Evolutionary conservation across 2,888 invertebrate genomes (phyloP), one percentile per base, ranked within the genome.

Genomic region (Drosophila silvestris): DNA sequence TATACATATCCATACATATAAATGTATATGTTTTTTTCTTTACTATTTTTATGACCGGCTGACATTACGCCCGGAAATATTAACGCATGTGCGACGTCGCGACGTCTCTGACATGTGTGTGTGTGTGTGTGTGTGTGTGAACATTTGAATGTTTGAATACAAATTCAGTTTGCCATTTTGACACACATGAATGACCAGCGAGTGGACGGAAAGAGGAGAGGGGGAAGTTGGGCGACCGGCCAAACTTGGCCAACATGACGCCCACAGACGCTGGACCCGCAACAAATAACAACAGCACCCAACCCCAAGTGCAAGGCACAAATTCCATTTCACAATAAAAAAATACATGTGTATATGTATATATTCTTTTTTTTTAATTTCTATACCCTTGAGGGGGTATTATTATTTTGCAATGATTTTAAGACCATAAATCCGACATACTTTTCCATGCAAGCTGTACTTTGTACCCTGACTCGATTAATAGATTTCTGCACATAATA

Each of bases 101-200:
- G 41, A 28, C 57, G 44, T 32, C 44, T 10, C 58, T 12, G 58
- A 32, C 58, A 58, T 41, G 30, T 30, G 54, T 47, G 60, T 30
- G 64, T 44, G 57, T 44, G 57, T 62, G 62, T 52, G 63, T 52
- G 66, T 64, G 71, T 61, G 70, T 57, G 63, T 53, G 67, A 56
- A 56, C 64, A 82, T 85, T 85, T 89, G 89, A 88, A 88, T 82
- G 82, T 79, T 84, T 84, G 85, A 86, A 86, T 89, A 86, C 83
- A 86, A 83, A 86, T 87, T 83, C 87, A 81, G 85, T 87, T 87
- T 87, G 89, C 87, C 83, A 89, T 88, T 88, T 87, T 88, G 87
- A 87, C 89, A 89, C 87, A 89, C 87, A 89, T 88, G 87, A 87
- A 89, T 87, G 86, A 81, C 87, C 86, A 81, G 82, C 86, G 32